Evolutionary conservation across 92 coral and sea anemone species (phyloP).

Genomic region (Micromussa lordhowensis): DNA sequence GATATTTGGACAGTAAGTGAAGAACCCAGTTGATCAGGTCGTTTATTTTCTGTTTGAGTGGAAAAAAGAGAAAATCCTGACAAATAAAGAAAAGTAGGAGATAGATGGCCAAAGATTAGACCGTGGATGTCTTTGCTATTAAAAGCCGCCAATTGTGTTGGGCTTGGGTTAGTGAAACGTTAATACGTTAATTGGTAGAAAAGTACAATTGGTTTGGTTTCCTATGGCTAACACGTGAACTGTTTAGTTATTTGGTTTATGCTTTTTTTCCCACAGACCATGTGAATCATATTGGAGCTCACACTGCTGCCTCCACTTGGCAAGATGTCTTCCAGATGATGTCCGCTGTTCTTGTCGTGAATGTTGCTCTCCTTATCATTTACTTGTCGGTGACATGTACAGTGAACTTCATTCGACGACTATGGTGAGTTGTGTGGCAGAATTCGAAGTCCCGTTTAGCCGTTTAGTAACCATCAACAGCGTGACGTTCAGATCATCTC

Average conservation of each 20-base stretch:
- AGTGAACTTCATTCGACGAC: neutral
- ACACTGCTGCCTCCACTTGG: neutral
- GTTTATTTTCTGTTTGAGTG: no score
- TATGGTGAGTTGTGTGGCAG: neutral
- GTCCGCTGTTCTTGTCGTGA: neutral
- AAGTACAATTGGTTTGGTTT: no score
- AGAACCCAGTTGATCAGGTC: no score
- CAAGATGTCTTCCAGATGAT: neutral
- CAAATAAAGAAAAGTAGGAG: no score
- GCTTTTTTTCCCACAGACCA: neutral
- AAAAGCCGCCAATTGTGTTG: no score
- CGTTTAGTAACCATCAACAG: no score
- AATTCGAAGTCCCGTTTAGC: no score
- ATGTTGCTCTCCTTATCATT: neutral
- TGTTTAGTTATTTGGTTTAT: neutral
- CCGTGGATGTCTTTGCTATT: neutral
- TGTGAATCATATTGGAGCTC: neutral
- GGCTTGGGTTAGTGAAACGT: no score
- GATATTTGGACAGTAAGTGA: conserved; percentile 1
- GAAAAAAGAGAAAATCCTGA: no score
- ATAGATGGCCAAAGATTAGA: no score
- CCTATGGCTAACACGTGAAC: neutral
- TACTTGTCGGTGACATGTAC: neutral
- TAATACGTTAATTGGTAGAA: no score
- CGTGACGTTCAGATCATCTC: no score